A percentile compares a stretch with the other conserved stretches of the same genome.
phyloP scores from a whole-genome alignment of 2,888 invertebrate species.

The Zonitis immaculata region DNA sequence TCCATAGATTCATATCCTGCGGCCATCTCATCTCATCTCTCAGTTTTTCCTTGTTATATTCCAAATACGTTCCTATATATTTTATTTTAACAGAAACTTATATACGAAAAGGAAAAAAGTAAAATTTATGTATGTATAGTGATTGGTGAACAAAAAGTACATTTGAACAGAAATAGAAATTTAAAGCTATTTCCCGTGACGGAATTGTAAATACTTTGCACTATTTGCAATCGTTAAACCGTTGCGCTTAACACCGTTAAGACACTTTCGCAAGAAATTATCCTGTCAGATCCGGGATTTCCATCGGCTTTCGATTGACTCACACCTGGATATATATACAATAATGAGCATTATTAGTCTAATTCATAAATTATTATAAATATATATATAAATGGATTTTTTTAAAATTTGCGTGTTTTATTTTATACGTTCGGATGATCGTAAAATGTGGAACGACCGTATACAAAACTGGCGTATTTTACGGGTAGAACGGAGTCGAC shows the following conservation, averaged over 20 bases:
- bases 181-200: constrained; percentile 11
- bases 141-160: background rate
- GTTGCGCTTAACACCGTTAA: constrained; percentile 1
- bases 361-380: too few species aligned
- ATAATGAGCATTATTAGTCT: too few species aligned
- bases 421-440: constrained; percentile 7
- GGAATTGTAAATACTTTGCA: constrained; percentile 12
- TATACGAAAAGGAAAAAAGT: background rate
- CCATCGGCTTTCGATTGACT: background rate
- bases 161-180: constrained; percentile 8
- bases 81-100: background rate
- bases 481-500: constrained; percentile 12
- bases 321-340: background rate
- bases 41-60: constrained; percentile 3
- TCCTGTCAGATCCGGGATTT: background rate
- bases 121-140: too few species aligned
- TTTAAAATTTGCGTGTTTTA: too few species aligned
- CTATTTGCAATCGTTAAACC: constrained; percentile 2
- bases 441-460: constrained; percentile 7
- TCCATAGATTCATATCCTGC: background rate
- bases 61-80: background rate
- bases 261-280: constrained; percentile 1
- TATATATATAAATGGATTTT: too few species aligned
- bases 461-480: constrained; percentile 10
- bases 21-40: background rate